Conservation (phyloP, 2,113 vertebrate genomes). For the Ahaetulla prasina region DNA sequence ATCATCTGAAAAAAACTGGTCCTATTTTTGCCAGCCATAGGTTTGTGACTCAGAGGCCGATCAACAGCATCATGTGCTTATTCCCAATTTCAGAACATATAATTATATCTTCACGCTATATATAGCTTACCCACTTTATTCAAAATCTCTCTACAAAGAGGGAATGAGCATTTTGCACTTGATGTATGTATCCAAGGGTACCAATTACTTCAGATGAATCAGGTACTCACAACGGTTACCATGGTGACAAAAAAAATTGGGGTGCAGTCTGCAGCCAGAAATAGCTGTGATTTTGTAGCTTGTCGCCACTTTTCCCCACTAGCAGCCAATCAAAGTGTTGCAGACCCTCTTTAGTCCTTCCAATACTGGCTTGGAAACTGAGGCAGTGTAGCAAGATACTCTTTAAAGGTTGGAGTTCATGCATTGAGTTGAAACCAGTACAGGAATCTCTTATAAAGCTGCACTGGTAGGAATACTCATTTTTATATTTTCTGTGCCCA, state of each 20-base stretch:
- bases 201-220: background rate
- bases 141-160: background rate
- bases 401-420: background rate
- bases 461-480: background rate
- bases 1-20: constrained; percentile 16
- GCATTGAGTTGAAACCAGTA: background rate
- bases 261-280: background rate
- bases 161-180: background rate
- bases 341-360: background rate
- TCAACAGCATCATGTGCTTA: background rate
- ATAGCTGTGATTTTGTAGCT: background rate
- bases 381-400: background rate
- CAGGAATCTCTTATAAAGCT: background rate
- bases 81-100: background rate
- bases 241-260: constrained; percentile 4
- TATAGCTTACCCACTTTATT: background rate
- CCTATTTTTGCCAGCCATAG: background rate
- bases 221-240: background rate
- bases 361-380: background rate
- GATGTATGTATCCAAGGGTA: background rate
- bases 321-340: background rate
- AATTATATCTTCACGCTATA: background rate
- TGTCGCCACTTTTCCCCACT: background rate
- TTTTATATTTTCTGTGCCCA: background rate
- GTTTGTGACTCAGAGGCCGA: background rate